Evolutionary conservation across 1,140 invertebrate species (phyloP).

Genomic region (Lineus longissimus): DNA sequence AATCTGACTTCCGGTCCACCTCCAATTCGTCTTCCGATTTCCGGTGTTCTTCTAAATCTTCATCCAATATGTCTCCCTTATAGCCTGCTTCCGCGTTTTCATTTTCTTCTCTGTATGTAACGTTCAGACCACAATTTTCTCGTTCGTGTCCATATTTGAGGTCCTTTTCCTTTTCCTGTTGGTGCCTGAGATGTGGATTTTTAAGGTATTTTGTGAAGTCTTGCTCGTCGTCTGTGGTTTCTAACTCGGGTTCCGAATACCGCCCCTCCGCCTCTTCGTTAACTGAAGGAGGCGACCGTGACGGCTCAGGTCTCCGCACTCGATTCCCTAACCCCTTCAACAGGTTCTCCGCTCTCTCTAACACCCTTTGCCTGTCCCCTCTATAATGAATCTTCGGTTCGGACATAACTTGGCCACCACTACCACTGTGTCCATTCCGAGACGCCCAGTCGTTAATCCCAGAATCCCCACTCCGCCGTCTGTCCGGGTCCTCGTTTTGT

Average conservation of each 20-base stretch:
- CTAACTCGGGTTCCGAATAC: background rate
- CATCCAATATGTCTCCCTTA: background rate
- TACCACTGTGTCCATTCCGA: no score
- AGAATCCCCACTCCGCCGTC: background rate
- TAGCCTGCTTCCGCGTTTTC: background rate
- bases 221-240: slow-evolving; percentile 2
- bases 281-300: no score
- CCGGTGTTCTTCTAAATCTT: background rate
- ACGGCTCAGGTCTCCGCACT: background rate
- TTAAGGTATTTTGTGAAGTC: no score
- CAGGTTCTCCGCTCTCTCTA: background rate
- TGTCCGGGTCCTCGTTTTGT: no score
- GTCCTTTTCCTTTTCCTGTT: slow-evolving; percentile 9
- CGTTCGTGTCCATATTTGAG: background rate
- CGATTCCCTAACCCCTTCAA: background rate
- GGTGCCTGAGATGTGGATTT: background rate
- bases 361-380: background rate
- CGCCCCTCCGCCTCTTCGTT: slow-evolving; percentile 1
- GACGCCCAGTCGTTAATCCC: background rate
- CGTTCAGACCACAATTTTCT: background rate
- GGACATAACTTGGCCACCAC: no score
- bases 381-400: background rate
- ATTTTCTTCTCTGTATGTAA: background rate
- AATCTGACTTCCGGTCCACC: background rate
- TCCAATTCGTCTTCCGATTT: background rate